These are phyloP conservation scores for Empidonax traillii DNA, from an alignment of 2,113 vertebrate species.

Conservation along the genomic window DNA sequence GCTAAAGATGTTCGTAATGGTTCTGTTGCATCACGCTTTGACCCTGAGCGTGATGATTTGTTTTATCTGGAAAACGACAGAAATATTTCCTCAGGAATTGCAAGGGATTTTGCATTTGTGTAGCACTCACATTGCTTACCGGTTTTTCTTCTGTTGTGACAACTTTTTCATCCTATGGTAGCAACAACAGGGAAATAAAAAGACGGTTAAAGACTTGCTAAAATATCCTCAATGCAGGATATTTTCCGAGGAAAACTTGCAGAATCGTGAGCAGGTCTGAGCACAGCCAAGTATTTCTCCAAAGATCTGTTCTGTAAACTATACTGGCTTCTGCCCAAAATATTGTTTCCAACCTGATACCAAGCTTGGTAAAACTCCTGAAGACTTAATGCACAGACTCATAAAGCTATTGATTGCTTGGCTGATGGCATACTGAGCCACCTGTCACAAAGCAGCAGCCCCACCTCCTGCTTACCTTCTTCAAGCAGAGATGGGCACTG, in stretches of 20 bases:
- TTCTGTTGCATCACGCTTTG: not conserved
- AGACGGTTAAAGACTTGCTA: not conserved
- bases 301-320: not conserved
- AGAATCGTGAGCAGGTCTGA: not conserved
- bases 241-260: not conserved
- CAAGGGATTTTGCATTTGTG: not conserved
- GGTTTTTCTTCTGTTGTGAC: not conserved
- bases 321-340: not conserved
- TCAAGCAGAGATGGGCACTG: not conserved
- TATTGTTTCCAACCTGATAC: not conserved
- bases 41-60: not conserved
- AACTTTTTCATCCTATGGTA: not conserved
- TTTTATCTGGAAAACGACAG: not conserved
- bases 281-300: not conserved
- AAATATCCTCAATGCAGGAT: not conserved
- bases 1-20: not conserved
- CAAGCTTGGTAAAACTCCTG: not conserved
- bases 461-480: not conserved
- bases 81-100: not conserved
- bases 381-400: not conserved
- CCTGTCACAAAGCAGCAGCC: not conserved
- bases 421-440: not conserved
- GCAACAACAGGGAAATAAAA: not conserved
- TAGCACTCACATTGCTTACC: not conserved
- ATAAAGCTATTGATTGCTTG: not conserved